A percentile compares a stretch with the other conserved stretches of the same genome.
phyloP scores from a whole-genome alignment of 2,113 vertebrate genomes.

The Forbesichthys papilliferus region DNA sequence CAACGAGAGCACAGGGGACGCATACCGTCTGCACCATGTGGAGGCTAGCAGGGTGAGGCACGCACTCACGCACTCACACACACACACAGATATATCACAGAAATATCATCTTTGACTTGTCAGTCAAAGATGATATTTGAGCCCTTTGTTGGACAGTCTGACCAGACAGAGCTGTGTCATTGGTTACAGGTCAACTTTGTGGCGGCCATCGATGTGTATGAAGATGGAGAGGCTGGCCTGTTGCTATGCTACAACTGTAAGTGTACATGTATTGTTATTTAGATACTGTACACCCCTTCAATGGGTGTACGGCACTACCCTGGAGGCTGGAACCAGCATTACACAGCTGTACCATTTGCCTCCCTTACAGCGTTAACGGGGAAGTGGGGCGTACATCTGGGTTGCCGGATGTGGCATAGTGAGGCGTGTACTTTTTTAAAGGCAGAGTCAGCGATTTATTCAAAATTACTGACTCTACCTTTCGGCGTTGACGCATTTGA shows the following conservation, averaged over 20 bases:
- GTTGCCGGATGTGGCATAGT: no score
- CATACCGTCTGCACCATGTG: conserved; percentile 88
- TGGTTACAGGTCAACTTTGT: conserved; percentile 94
- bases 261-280: conserved; percentile 58
- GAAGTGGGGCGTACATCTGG: no score
- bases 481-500: not conserved
- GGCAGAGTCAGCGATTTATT: no score
- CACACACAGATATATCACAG: no score
- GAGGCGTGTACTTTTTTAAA: not conserved
- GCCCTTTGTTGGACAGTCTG: conserved; percentile 11
- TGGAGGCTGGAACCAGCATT: no score
- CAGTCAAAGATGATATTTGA: no score
- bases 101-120: no score
- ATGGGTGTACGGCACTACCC: not conserved
- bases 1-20: conserved; percentile 96
- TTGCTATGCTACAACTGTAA: conserved; percentile 97
- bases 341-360: no score
- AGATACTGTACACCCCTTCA: not conserved
- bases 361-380: no score
- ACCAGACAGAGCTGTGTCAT: conserved; percentile 21
- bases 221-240: conserved; percentile 98
- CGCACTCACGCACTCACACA: conserved; percentile 1
- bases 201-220: conserved; percentile 96
- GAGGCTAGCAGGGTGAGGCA: conserved; percentile 89
- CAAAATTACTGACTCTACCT: not conserved